Evolutionary conservation across 2,797 vertebrate genomes (phyloP).

Genomic region (Paguma larvata): DNA sequence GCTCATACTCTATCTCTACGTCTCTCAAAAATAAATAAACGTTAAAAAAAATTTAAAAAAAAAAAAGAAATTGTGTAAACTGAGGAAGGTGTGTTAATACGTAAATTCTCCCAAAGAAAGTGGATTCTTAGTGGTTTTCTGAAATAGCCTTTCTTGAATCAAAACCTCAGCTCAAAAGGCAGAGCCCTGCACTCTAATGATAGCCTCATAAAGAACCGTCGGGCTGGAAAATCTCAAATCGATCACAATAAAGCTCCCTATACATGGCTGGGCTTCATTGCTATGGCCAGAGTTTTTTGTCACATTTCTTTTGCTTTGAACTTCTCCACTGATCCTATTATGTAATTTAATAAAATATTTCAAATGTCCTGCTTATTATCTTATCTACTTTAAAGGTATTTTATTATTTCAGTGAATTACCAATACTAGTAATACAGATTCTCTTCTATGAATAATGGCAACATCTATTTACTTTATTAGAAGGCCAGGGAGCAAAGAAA

Average conservation of each 20-base stretch:
- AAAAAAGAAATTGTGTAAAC: not conserved
- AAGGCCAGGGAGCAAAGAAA: constrained; percentile 38
- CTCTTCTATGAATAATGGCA: constrained; percentile 43
- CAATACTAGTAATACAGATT: constrained; percentile 31
- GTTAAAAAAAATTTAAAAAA: too few relatives aligned
- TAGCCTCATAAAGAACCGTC: not conserved
- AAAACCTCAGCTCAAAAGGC: not conserved
- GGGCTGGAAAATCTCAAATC: not conserved
- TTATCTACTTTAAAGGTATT: constrained; percentile 12
- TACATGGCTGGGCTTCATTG: not conserved
- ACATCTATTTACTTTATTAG: constrained; percentile 29
- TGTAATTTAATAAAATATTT: not conserved
- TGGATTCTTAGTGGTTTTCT: not conserved
- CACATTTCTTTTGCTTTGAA: constrained; percentile 33
- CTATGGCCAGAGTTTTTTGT: not conserved
- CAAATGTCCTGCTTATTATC: constrained; percentile 6
- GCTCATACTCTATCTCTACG: too few relatives aligned
- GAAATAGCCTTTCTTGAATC: not conserved
- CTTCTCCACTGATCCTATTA: not conserved
- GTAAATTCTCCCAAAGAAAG: constrained; percentile 1
- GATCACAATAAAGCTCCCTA: not conserved
- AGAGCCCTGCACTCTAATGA: not conserved
- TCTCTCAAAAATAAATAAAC: too few relatives aligned
- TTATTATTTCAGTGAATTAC: constrained; percentile 10
- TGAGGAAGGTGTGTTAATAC: not conserved